These are phyloP conservation scores for Urophycis tenuis DNA, from an alignment of 2,797 vertebrate species.

Conservation along the genomic window DNA sequence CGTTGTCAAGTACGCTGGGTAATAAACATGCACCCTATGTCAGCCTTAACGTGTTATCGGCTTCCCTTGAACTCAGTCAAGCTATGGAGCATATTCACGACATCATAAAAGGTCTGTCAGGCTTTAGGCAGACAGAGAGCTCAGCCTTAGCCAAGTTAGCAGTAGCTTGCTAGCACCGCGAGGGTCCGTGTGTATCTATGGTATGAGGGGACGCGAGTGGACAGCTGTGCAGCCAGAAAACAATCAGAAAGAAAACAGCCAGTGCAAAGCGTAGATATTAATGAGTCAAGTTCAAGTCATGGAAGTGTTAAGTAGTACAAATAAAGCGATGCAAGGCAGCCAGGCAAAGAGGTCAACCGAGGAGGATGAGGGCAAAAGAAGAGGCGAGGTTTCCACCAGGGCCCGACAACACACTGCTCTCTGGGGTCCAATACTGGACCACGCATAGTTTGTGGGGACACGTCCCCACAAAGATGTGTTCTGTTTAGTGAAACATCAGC, in stretches of 20 bases:
- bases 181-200: conserved; percentile 26
- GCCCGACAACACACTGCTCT: conserved; percentile 38
- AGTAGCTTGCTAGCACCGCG: conserved; percentile 38
- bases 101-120: not conserved
- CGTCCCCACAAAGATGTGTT: not conserved
- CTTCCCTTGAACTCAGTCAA: not conserved
- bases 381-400: conserved; percentile 30
- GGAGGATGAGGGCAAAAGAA: conserved; percentile 44
- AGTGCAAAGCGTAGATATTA: conserved; percentile 39
- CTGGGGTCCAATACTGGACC: conserved; percentile 20
- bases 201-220: conserved; percentile 35
- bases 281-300: conserved; percentile 34
- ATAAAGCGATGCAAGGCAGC: conserved; percentile 4
- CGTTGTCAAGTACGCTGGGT: not conserved
- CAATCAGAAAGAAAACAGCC: conserved; percentile 35
- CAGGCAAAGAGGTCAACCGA: conserved; percentile 50
- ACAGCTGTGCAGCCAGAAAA: conserved; percentile 35
- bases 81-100: not conserved
- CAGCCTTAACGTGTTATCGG: not conserved
- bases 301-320: conserved; percentile 27
- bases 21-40: not conserved
- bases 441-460: no score
- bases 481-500: not conserved
- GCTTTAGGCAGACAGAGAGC: not conserved
- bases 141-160: conserved; percentile 10